phyloP scores from a whole-genome alignment of 92 coral and sea anemone species.

The Desmophyllum pertusum region DNA sequence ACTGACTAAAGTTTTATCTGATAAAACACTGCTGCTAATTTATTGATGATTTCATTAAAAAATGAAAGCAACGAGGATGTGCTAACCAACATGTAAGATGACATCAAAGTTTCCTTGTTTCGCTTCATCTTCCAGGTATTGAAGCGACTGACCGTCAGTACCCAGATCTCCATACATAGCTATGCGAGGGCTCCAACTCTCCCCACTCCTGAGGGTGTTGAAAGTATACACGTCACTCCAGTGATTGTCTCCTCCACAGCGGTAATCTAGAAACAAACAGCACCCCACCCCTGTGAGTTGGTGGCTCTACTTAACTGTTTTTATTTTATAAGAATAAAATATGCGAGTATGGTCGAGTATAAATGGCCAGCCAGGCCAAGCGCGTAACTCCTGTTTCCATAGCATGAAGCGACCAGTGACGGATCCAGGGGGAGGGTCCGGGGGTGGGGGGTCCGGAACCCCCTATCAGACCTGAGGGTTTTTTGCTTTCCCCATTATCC shows the following conservation, averaged over 20 bases:
- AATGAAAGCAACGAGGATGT: background rate
- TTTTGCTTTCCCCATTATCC: too few species aligned
- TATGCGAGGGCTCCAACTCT: slow-evolving; percentile 79
- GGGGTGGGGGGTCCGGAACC: too few species aligned
- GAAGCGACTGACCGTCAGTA: slow-evolving; percentile 71
- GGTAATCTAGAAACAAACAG: slow-evolving; percentile 63
- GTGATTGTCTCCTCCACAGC: slow-evolving; percentile 81
- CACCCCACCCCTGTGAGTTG: background rate
- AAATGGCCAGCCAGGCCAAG: too few species aligned
- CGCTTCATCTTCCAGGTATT: slow-evolving; percentile 70
- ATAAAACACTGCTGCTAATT: background rate
- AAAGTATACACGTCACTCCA: slow-evolving; percentile 83
- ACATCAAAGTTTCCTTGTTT: slow-evolving; percentile 77
- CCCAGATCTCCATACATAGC: slow-evolving; percentile 90
- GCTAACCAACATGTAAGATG: slow-evolving; percentile 81
- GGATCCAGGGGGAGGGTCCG: too few species aligned
- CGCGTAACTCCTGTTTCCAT: too few species aligned
- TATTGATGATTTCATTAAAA: background rate
- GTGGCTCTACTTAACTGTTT: background rate
- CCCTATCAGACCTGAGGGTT: too few species aligned
- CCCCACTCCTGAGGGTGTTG: slow-evolving; percentile 64
- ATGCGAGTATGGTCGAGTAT: too few species aligned
- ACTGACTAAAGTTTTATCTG: too few species aligned
- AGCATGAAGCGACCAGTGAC: too few species aligned
- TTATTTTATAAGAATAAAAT: too few species aligned